These are phyloP conservation scores for Rhyzopertha dominica DNA, from an alignment of 1,140 invertebrate genomes.

Conservation along the genomic window DNA sequence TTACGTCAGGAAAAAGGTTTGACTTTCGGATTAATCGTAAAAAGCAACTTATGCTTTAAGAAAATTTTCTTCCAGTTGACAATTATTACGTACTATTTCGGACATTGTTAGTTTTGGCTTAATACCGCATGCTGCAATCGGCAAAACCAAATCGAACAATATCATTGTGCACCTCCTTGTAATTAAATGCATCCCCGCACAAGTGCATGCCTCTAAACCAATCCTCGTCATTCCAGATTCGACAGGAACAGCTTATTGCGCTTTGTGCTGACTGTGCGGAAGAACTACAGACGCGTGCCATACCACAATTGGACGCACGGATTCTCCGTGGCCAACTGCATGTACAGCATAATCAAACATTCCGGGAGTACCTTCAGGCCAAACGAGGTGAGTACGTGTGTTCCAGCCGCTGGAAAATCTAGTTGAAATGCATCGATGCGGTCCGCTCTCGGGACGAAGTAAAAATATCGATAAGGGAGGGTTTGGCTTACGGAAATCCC, in stretches of 20 bases:
- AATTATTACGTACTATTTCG: too few species aligned
- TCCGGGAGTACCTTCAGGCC: constrained; percentile 52
- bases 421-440: neutral
- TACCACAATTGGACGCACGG: constrained; percentile 87
- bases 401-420: neutral
- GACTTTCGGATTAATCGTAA: too few species aligned
- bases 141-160: too few species aligned
- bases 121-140: too few species aligned
- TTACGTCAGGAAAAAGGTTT: too few species aligned
- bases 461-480: too few species aligned
- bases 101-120: too few species aligned
- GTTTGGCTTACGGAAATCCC: too few species aligned
- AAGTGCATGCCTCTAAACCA: constrained; percentile 53
- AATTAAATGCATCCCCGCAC: neutral
- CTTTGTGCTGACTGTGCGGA: constrained; percentile 75
- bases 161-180: neutral
- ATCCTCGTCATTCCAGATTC: constrained; percentile 55
- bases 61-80: too few species aligned
- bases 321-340: constrained; percentile 78
- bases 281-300: constrained; percentile 75
- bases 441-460: too few species aligned
- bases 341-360: constrained; percentile 71
- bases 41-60: too few species aligned
- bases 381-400: constrained; percentile 52
- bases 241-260: constrained; percentile 58